phyloP scores from a whole-genome alignment of 2,797 vertebrate genomes.

The Acanthurus lineatus region DNA sequence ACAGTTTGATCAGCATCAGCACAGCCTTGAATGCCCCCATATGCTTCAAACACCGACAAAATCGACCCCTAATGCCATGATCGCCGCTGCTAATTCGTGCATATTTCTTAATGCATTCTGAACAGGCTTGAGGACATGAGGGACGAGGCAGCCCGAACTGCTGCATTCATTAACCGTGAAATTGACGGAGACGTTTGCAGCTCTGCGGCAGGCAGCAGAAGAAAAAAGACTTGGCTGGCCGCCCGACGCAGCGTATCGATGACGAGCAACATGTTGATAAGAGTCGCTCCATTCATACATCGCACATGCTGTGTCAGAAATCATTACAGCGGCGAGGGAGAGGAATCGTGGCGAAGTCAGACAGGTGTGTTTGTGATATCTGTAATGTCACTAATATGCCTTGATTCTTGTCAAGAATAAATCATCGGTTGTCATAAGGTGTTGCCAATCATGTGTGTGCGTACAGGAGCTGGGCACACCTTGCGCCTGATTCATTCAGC shows the following conservation, averaged over 20 bases:
- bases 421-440: neutral
- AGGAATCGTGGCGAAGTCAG: neutral
- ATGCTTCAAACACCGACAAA: neutral
- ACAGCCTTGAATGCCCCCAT: neutral
- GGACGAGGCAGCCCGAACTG: conserved; percentile 58
- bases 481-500: conserved; percentile 75
- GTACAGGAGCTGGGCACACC: conserved; percentile 69
- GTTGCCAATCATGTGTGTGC: conserved; percentile 43
- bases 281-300: conserved; percentile 47
- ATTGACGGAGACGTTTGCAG: conserved; percentile 72
- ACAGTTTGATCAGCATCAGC: neutral
- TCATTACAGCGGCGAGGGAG: neutral
- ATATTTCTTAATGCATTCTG: conserved; percentile 22
- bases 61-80: neutral
- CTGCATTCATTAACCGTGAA: conserved; percentile 81
- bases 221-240: conserved; percentile 43
- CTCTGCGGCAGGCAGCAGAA: conserved; percentile 76
- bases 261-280: conserved; percentile 78
- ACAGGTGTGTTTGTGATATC: fast-evolving
- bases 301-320: neutral
- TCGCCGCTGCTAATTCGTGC: neutral
- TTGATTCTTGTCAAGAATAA: neutral
- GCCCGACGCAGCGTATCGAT: conserved; percentile 64
- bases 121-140: conserved; percentile 17
- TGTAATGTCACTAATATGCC: neutral